Evolutionary conservation across 2,888 invertebrate genomes (phyloP).

Genomic region (Mystacides longicornis): DNA sequence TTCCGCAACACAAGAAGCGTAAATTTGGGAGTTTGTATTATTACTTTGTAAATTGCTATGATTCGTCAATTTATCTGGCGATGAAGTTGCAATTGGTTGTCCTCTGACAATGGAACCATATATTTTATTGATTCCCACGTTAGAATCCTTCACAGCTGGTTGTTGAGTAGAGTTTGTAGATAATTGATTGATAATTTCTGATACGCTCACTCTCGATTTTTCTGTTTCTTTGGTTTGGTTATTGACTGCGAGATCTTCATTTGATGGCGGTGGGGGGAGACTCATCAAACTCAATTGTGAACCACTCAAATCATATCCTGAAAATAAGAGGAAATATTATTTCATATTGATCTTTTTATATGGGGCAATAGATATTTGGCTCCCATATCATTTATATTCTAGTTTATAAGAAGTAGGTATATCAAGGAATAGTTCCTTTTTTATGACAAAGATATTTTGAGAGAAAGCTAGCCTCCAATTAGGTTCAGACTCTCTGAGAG

Average conservation of each 20-base stretch:
- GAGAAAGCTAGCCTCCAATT: too few species aligned
- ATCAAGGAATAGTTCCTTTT: too few species aligned
- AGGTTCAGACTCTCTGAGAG: too few species aligned
- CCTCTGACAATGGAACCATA: background rate
- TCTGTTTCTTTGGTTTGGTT: constrained; percentile 3
- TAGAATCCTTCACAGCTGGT: background rate
- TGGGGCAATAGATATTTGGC: too few species aligned
- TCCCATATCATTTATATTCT: too few species aligned
- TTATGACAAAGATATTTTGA: too few species aligned
- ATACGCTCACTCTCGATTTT: constrained; percentile 10
- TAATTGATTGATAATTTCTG: constrained; percentile 17
- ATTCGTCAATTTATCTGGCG: background rate
- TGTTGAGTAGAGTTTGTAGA: constrained; percentile 10
- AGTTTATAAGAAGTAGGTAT: too few species aligned
- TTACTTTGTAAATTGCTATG: background rate
- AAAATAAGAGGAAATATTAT: too few species aligned
- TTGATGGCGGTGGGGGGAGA: constrained; percentile 58
- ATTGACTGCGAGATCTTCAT: background rate
- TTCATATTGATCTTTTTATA: too few species aligned
- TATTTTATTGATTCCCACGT: background rate
- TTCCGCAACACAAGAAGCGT: constrained; percentile 18
- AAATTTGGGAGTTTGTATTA: constrained; percentile 13
- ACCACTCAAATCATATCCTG: constrained; percentile 51
- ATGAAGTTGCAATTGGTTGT: background rate
- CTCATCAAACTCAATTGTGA: constrained; percentile 64